These are phyloP conservation scores for Caenorhabditis plicata DNA, from an alignment of 2,888 invertebrate species.

Conservation along the genomic window DNA sequence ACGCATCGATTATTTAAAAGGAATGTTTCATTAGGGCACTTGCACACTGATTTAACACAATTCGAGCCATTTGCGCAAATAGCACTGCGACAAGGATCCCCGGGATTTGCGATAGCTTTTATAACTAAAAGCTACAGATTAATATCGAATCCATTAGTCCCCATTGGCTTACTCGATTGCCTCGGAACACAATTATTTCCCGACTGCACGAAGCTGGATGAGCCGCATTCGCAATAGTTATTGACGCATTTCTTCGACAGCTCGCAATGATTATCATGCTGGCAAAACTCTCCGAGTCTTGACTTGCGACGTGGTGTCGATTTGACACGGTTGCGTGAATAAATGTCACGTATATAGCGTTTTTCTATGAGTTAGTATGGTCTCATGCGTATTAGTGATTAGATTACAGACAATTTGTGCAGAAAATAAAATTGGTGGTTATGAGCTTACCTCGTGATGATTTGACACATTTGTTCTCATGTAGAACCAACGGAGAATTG, in stretches of 20 bases:
- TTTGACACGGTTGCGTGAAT: slow-evolving; percentile 10
- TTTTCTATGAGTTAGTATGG: slow-evolving; percentile 26
- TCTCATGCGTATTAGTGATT: too few species aligned
- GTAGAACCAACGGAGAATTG: slow-evolving; percentile 34
- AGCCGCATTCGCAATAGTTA: slow-evolving; percentile 26
- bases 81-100: slow-evolving; percentile 39
- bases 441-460: slow-evolving; percentile 30
- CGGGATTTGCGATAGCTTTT: slow-evolving; percentile 50
- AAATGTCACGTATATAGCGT: slow-evolving; percentile 16
- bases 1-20: slow-evolving; percentile 22
- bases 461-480: slow-evolving; percentile 40
- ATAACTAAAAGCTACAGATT: slow-evolving; percentile 43
- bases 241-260: slow-evolving; percentile 21
- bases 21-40: slow-evolving; percentile 38
- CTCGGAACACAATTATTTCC: slow-evolving; percentile 20
- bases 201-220: slow-evolving; percentile 20
- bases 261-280: slow-evolving; percentile 23
- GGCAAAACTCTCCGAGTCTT: slow-evolving; percentile 25
- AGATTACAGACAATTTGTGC: background rate
- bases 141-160: background rate
- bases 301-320: slow-evolving; percentile 27
- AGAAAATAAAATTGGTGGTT: background rate
- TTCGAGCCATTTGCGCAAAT: slow-evolving; percentile 62
- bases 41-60: slow-evolving; percentile 43
- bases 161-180: slow-evolving; percentile 11